Evolutionary conservation across 2,113 vertebrate genomes (phyloP).

Genomic region (Microtus montanus): DNA sequence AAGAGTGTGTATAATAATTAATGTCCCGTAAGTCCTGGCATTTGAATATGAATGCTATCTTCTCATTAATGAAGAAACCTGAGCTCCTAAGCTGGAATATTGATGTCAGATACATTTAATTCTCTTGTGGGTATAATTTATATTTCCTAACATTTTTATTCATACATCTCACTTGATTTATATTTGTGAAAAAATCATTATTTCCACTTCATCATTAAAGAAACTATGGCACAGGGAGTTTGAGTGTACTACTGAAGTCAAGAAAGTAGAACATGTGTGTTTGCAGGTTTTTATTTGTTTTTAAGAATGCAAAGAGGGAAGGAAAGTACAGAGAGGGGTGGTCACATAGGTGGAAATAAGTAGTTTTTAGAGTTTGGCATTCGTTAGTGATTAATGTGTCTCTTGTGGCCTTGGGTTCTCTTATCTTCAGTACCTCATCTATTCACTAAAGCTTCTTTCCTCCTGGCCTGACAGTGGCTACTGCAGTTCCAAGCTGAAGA

Average conservation of each 20-base stretch:
- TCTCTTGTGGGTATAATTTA: constrained; percentile 11
- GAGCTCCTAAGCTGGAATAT: background rate
- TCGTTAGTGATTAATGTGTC: background rate
- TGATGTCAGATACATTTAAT: constrained; percentile 33
- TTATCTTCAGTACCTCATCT: background rate
- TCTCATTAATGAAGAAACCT: constrained; percentile 27
- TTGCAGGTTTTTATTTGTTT: background rate
- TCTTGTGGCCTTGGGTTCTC: background rate
- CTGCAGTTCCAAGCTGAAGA: background rate
- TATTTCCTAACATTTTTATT: constrained; percentile 26
- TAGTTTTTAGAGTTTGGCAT: background rate
- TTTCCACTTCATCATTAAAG: constrained; percentile 1
- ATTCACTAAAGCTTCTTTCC: background rate
- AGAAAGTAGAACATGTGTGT: background rate
- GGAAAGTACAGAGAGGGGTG: too few relatives aligned
- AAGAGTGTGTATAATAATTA: constrained; percentile 44
- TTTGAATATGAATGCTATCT: constrained; percentile 42
- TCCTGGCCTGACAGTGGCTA: background rate
- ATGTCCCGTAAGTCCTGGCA: constrained; percentile 16
- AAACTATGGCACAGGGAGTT: background rate
- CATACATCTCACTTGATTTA: constrained; percentile 12
- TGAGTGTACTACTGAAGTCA: background rate
- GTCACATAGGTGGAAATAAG: background rate
- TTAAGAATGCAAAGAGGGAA: background rate
- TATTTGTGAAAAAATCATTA: constrained; percentile 18